Evolutionary conservation across 2,797 vertebrate genomes (phyloP), one percentile per base, ranked within the genome.

Genomic region (Enteromius afrohamiltoni): DNA sequence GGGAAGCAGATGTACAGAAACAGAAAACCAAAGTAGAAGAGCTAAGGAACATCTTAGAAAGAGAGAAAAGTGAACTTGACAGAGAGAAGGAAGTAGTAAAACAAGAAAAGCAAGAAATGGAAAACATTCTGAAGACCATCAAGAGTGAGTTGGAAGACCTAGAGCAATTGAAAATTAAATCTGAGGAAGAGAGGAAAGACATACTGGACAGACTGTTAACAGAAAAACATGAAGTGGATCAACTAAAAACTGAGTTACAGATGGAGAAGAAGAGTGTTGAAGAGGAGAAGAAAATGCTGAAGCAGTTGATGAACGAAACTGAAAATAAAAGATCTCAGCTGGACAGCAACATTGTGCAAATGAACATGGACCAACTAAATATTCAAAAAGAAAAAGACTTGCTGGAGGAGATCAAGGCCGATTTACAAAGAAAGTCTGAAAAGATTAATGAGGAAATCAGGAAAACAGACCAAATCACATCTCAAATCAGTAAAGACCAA

Each of bases 1-100:
- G 80, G 77, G 81, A 83, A 77, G 40, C 47, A 73, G 26, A 85
- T 76, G 4, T 86, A 49, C 77, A 79, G 51, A 76, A 53, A 53
- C 40, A 83, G 26, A 79, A 71, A n/a, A 19, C 40, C 40, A 45
- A 83, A 29, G 60, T 21, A 42, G 82, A 83, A 47, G 71, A 55
- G 67, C 26, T 80, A 26, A 69, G 53, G 45, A 77, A 53, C 26
- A 17, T 49, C 23, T 29, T 80, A 13, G n/a, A 34, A 53, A 83
- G 42, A 64, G 23, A 86, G 51, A 83, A 74, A 68, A 40, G 13
- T 75, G 75, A 79, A 17, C 47, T 83, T 31, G 37, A 68, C 4
- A 82, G 11, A 71, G 40, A 73, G 64, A 62, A 74, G n/a, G n/a
- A 3, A 19, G 19, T 71, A 51, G 45, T 85, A 34, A 47, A 87